A percentile compares a stretch with the other conserved stretches of the same genome.
These are phyloP conservation scores for Enteromius viviparus DNA, from an alignment of 2,797 vertebrate genomes.

Conservation along the genomic window DNA sequence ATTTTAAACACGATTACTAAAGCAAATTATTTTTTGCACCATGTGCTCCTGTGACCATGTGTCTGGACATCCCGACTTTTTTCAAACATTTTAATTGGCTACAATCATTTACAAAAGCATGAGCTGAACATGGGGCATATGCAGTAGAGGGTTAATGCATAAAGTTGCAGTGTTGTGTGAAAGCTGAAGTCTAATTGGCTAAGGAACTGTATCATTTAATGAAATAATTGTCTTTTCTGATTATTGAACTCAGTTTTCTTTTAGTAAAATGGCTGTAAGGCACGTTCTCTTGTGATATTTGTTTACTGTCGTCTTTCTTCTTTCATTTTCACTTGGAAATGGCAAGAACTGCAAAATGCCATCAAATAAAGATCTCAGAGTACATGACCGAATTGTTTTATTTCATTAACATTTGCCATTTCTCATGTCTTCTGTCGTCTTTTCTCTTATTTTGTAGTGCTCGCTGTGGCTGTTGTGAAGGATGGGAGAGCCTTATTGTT, in stretches of 20 bases:
- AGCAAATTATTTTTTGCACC: too few species aligned
- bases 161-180: not conserved
- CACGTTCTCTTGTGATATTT: not conserved
- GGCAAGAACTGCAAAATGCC: not conserved
- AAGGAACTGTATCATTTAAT: not conserved
- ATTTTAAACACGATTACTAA: too few species aligned
- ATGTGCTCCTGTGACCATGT: too few species aligned
- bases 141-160: not conserved
- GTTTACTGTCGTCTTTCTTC: not conserved
- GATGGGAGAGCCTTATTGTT: constrained; percentile 3
- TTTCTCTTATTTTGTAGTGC: not conserved
- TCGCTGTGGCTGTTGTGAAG: not conserved
- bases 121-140: too few species aligned
- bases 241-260: not conserved
- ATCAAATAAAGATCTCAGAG: not conserved
- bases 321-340: not conserved
- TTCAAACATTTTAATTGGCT: too few species aligned
- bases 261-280: not conserved
- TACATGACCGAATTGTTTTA: not conserved
- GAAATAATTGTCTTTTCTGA: not conserved
- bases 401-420: not conserved
- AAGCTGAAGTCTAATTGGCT: not conserved
- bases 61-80: too few species aligned
- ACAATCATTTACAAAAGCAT: too few species aligned
- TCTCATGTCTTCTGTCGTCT: not conserved